Base-by-base conservation (phyloP, 2,888 invertebrate genomes). In the Thereva unica region DNA sequence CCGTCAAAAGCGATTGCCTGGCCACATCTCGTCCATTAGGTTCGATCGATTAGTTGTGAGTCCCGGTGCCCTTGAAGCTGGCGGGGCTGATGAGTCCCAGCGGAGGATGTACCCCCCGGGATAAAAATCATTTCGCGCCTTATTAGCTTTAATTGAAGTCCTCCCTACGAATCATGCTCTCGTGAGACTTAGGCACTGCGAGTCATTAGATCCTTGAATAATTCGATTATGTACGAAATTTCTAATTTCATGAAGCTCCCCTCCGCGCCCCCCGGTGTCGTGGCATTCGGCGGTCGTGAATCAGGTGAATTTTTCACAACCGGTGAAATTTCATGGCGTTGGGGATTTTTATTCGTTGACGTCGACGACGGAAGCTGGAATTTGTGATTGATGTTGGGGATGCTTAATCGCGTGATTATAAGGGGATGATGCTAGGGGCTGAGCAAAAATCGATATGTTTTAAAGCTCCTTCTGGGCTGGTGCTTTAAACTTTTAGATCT, bases 121-220 rank as follows among this genome's bases (percentile, higher is more conserved):
- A 59, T 59, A 59, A 59, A 59, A 59, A 47, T 59, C 59, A 59
- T 59, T 59, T 59, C 59, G 47, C 59, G 59, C 59, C 59, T 59
- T 59, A 59, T 59, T 59, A 59, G 59, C 47, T 59, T 59, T 59
- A 59, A 47, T 59, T 23, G 42, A 23, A n/a, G 42, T 4, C 10
- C 35, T 4, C 9, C 23, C 10, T 52, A 23, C 45, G 35, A 34
- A 12, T 55, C 55, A 41, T 38, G 45, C 10, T 35, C 37, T 47
- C 5, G 59, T n/a, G 49, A 40, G 49, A 41, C 49, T 59, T 59
- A 47, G 59, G 59, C 47, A 47, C 49, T 49, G 45, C 59, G 59
- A 47, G 47, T 38, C 59, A 59, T 59, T 59, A 59, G 49, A 23
- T 37, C 12, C 49, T n/a, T 47, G 49, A 59, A 59, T 59, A 59